These are phyloP conservation scores for Corythornis leucogaster DNA, from an alignment of 2,797 vertebrate species.

Conservation along the genomic window DNA sequence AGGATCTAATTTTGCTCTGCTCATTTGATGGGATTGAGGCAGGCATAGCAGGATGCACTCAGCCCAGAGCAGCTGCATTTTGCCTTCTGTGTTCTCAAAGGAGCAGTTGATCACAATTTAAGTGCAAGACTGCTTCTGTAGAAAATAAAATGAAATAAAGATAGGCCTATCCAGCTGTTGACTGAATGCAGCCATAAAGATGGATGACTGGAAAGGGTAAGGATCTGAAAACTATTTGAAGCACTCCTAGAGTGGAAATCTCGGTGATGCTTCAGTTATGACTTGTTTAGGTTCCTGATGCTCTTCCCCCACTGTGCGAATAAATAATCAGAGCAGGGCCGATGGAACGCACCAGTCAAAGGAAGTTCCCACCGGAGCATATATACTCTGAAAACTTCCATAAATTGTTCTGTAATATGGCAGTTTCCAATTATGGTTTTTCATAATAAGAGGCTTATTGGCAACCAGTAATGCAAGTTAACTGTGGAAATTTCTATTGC, in stretches of 20 bases:
- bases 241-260: not conserved
- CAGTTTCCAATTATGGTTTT: conserved; percentile 69
- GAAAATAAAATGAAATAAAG: not conserved
- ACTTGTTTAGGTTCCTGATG: conserved; percentile 6
- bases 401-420: conserved; percentile 67
- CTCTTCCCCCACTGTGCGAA: not conserved
- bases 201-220: not conserved
- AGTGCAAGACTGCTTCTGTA: not conserved
- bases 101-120: not conserved
- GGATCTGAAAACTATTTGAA: not conserved
- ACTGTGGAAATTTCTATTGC: conserved; percentile 87
- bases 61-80: not conserved
- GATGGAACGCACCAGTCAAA: conserved; percentile 28
- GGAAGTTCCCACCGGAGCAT: conserved; percentile 33
- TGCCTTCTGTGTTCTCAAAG: not conserved
- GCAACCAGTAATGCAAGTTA: conserved; percentile 77
- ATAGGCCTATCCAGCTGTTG: not conserved
- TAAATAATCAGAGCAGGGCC: not conserved
- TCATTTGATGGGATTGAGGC: not conserved
- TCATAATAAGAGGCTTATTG: conserved; percentile 73
- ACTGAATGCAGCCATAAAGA: not conserved
- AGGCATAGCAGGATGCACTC: not conserved
- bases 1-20: not conserved
- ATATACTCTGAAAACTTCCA: conserved; percentile 44
- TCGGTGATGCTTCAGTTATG: not conserved